Conservation (phyloP, 2,113 vertebrate genomes). For the Myxocyprinus asiaticus region DNA sequence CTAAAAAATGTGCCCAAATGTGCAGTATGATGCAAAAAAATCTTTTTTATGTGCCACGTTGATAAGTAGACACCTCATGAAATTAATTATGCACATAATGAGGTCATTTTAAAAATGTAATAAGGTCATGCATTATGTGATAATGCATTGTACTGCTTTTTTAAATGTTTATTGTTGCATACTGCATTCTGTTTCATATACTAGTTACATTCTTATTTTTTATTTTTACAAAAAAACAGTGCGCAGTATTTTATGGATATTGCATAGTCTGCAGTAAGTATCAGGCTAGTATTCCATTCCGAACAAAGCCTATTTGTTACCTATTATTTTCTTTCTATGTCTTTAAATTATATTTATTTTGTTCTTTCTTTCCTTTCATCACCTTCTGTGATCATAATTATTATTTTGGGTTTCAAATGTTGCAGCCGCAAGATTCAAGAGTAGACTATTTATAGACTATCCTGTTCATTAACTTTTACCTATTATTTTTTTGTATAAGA, state of each 20-base stretch:
- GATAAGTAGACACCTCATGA: too few species aligned
- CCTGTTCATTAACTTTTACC: not conserved
- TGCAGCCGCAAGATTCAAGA: too few species aligned
- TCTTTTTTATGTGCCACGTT: too few species aligned
- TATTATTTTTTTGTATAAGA: not conserved
- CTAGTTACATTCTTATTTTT: not conserved
- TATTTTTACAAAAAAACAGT: not conserved
- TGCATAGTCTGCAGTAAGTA: too few species aligned
- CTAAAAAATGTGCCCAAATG: too few species aligned
- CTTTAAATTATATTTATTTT: not conserved
- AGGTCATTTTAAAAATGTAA: too few species aligned
- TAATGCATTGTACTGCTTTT: not conserved
- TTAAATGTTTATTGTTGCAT: not conserved
- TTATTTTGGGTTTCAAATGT: conserved; percentile 4
- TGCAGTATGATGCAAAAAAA: too few species aligned
- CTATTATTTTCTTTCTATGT: not conserved
- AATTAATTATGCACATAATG: too few species aligned
- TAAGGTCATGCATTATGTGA: not conserved
- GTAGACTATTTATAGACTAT: not conserved
- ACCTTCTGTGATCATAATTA: conserved; percentile 10
- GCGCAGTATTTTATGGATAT: not conserved
- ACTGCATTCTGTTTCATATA: not conserved
- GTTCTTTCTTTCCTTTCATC: conserved; percentile 3
- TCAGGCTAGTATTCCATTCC: too few species aligned
- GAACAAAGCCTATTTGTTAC: not conserved